Conservation (phyloP, 2,888 invertebrate species). For the Gymnosoma rotundatum region DNA sequence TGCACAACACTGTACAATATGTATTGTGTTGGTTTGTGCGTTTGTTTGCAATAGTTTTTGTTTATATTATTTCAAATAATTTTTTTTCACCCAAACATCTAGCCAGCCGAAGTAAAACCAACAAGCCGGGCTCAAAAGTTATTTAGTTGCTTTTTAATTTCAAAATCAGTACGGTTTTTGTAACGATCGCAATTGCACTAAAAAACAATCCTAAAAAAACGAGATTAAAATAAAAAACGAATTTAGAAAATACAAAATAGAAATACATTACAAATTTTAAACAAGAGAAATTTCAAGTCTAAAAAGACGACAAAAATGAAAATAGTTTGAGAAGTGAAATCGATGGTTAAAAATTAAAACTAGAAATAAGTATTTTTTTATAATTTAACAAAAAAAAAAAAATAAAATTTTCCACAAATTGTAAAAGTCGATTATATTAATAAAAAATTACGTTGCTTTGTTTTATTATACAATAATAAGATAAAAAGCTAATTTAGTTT, state of each 20-base stretch:
- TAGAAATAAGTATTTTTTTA: neutral
- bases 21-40: constrained; percentile 8
- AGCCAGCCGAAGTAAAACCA: constrained; percentile 38
- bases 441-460: no score
- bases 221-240: no score
- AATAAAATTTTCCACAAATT: no score
- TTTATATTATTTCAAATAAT: constrained; percentile 29
- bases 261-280: constrained; percentile 5
- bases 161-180: constrained; percentile 75
- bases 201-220: neutral
- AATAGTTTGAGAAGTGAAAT: constrained; percentile 5
- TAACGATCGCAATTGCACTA: constrained; percentile 75
- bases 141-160: constrained; percentile 62
- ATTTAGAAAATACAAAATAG: constrained; percentile 19
- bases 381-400: neutral
- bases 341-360: neutral
- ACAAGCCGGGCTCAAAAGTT: constrained; percentile 63
- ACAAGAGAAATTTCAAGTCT: constrained; percentile 44
- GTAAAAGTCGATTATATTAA: no score
- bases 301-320: neutral
- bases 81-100: constrained; percentile 22
- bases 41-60: constrained; percentile 33
- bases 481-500: no score
- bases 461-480: no score
- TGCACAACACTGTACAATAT: constrained; percentile 39